phyloP scores from a whole-genome alignment of 2,113 vertebrate genomes.

The Martes martes region DNA sequence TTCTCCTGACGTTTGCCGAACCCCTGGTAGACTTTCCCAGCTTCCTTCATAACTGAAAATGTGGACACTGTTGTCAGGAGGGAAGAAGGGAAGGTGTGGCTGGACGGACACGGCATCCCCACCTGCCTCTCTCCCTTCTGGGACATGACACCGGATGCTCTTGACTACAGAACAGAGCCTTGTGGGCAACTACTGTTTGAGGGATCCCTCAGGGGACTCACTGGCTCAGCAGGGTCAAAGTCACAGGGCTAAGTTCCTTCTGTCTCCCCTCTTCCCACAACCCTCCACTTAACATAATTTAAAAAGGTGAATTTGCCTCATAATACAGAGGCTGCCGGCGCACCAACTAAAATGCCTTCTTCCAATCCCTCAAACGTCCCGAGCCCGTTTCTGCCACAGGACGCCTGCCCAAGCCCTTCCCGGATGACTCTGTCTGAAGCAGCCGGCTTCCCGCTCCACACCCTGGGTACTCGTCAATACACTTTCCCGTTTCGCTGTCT shows the following conservation, averaged over 20 bases:
- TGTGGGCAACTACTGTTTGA: not conserved
- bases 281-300: not conserved
- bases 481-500: not conserved
- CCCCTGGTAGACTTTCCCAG: not conserved
- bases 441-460: fast-evolving
- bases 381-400: not conserved
- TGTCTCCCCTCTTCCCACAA: not conserved
- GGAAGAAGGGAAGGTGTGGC: not conserved
- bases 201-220: not conserved
- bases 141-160: no score
- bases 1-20: not conserved
- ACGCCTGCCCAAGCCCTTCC: not conserved
- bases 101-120: not conserved
- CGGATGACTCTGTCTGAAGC: not conserved
- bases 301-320: not conserved
- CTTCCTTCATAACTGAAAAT: not conserved
- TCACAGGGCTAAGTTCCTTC: not conserved
- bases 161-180: not conserved
- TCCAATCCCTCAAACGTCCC: not conserved
- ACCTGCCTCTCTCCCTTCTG: not conserved
- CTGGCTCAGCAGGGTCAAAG: not conserved
- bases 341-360: not conserved
- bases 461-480: not conserved
- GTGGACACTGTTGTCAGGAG: not conserved
- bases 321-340: not conserved